Conservation (phyloP, 2,888 invertebrate genomes). For the Selenia dentaria region DNA sequence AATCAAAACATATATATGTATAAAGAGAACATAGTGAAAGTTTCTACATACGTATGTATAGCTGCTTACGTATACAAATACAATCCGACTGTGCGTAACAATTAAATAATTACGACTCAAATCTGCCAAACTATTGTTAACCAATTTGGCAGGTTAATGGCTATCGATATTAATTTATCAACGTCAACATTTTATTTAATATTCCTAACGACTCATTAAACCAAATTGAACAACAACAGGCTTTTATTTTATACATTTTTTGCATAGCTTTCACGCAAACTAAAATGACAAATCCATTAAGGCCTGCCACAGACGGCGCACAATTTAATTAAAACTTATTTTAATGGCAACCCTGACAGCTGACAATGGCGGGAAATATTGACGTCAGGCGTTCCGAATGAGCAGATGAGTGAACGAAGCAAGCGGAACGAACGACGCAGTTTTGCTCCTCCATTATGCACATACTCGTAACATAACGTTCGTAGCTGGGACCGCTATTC, state of each 20-base stretch:
- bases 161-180: not conserved
- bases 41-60: too few species aligned
- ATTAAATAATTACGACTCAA: too few species aligned
- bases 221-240: not conserved
- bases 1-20: too few species aligned
- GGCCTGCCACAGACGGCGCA: slow-evolving; percentile 15
- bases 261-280: slow-evolving; percentile 2
- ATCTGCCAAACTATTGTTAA: not conserved
- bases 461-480: not conserved
- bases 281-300: slow-evolving; percentile 14
- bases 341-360: slow-evolving; percentile 51
- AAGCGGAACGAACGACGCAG: not conserved
- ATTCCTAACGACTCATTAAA: not conserved
- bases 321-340: slow-evolving; percentile 21
- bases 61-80: too few species aligned
- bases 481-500: not conserved
- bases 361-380: slow-evolving; percentile 42
- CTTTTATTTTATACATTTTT: not conserved
- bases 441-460: not conserved
- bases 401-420: slow-evolving; percentile 7
- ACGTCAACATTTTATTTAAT: not conserved
- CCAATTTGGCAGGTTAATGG: not conserved
- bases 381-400: slow-evolving; percentile 36
- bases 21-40: too few species aligned
- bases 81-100: too few species aligned